Conservation (phyloP, 1,140 invertebrate genomes). For the Lanistes nyassanus region DNA sequence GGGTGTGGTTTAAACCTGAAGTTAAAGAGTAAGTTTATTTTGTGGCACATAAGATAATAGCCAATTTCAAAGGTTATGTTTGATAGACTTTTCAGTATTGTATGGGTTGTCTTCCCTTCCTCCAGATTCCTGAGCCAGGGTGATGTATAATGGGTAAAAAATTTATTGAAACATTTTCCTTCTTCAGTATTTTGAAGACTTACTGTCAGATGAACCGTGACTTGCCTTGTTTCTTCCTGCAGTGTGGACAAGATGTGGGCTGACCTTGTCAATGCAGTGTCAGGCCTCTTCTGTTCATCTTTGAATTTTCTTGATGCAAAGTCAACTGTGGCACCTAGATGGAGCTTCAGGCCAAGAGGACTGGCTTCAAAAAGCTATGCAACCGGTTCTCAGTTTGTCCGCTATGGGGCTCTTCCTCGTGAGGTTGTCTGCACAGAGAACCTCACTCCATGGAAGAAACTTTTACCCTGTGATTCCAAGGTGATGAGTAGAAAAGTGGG, state of each 20-base stretch:
- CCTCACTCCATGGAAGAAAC: constrained; percentile 97
- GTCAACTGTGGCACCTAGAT: constrained; percentile 86
- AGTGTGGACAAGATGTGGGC: constrained; percentile 86
- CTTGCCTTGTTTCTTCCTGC: constrained; percentile 27
- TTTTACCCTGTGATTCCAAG: constrained; percentile 82
- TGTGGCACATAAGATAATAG: not conserved
- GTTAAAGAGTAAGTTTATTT: constrained; percentile 66
- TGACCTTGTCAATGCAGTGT: constrained; percentile 86
- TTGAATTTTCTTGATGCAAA: constrained; percentile 94
- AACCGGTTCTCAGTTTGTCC: constrained; percentile 64
- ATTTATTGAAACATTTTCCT: not conserved
- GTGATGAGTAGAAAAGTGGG: constrained; percentile 31
- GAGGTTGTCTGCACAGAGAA: constrained; percentile 99
- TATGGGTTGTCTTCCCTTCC: not conserved
- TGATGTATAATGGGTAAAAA: not conserved
- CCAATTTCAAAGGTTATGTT: not conserved
- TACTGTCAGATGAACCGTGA: not conserved
- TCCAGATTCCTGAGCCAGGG: too few species aligned
- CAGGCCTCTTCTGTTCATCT: constrained; percentile 94
- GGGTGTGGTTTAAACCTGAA: constrained; percentile 85
- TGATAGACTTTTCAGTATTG: not conserved
- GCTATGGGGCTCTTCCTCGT: constrained; percentile 89
- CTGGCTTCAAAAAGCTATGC: constrained; percentile 67
- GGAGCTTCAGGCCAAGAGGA: constrained; percentile 83
- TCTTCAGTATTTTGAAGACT: not conserved